phyloP scores from a whole-genome alignment of 2,797 vertebrate species.

The Nyctibius grandis region DNA sequence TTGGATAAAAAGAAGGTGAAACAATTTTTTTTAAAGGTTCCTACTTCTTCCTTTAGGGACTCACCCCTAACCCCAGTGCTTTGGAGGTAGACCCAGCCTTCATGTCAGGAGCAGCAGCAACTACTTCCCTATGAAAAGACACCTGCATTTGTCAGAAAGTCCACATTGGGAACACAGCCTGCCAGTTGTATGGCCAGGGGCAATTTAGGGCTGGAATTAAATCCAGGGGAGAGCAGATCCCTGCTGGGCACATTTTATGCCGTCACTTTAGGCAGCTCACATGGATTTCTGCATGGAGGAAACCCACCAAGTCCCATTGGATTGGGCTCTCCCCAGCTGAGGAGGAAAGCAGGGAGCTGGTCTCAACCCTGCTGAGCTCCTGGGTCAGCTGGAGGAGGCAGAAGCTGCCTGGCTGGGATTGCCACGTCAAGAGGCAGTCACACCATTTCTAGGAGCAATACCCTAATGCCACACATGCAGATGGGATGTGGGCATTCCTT shows the following conservation, averaged over 20 bases:
- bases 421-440: neutral
- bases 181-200: fast-evolving
- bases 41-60: neutral
- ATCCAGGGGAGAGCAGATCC: neutral
- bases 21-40: neutral
- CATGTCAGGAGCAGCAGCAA: neutral
- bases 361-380: neutral
- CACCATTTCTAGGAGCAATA: neutral
- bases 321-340: neutral
- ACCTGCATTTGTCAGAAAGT: neutral
- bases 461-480: neutral
- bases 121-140: neutral
- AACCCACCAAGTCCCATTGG: neutral
- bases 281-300: neutral
- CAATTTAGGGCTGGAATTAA: neutral
- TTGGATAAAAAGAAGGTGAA: neutral
- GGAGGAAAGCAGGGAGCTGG: neutral
- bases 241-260: fast-evolving
- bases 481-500: neutral
- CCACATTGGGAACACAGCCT: neutral
- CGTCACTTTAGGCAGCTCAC: neutral
- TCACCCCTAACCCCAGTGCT: no score
- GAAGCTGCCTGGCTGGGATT: neutral
- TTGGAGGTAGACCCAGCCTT: neutral
- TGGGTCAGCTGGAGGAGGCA: neutral